Evolutionary conservation across 2,797 vertebrate genomes (phyloP).

Genomic region (Pipistrellus pipistrellus): DNA sequence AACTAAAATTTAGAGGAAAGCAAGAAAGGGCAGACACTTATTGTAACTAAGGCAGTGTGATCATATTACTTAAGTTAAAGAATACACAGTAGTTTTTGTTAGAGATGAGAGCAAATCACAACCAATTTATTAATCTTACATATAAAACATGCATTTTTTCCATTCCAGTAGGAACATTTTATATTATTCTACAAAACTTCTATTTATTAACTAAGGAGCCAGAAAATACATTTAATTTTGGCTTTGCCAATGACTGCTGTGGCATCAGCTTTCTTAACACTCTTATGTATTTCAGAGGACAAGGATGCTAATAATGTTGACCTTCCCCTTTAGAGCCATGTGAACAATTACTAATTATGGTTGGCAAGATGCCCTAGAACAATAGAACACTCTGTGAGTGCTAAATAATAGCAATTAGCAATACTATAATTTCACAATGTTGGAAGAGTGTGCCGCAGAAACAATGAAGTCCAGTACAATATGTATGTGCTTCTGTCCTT

Average conservation of each 20-base stretch:
- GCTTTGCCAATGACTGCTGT: slow-evolving; percentile 11
- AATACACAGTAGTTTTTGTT: slow-evolving; percentile 26
- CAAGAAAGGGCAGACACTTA: not conserved
- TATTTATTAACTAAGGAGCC: slow-evolving; percentile 38
- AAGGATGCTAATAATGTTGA: slow-evolving; percentile 15
- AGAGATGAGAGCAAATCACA: slow-evolving; percentile 12
- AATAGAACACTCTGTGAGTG: slow-evolving; percentile 15
- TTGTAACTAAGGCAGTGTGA: not conserved
- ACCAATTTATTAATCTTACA: slow-evolving; percentile 23
- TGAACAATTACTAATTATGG: slow-evolving; percentile 49
- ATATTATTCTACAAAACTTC: slow-evolving; percentile 33
- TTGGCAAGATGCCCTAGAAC: slow-evolving; percentile 45
- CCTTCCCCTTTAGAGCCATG: not conserved
- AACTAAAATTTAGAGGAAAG: slow-evolving; percentile 24
- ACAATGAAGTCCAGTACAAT: not conserved
- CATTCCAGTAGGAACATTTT: not conserved
- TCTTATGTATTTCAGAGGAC: slow-evolving; percentile 39
- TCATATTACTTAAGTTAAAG: slow-evolving; percentile 49
- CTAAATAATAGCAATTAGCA: slow-evolving; percentile 58
- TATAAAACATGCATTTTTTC: slow-evolving; percentile 13
- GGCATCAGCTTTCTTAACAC: slow-evolving; percentile 5
- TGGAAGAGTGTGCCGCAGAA: not conserved
- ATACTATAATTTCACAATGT: not conserved
- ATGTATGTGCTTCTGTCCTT: not conserved
- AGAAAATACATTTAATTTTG: slow-evolving; percentile 48